Base-by-base conservation (phyloP, 23 tunicate genomes). In the Styela clava region DNA sequence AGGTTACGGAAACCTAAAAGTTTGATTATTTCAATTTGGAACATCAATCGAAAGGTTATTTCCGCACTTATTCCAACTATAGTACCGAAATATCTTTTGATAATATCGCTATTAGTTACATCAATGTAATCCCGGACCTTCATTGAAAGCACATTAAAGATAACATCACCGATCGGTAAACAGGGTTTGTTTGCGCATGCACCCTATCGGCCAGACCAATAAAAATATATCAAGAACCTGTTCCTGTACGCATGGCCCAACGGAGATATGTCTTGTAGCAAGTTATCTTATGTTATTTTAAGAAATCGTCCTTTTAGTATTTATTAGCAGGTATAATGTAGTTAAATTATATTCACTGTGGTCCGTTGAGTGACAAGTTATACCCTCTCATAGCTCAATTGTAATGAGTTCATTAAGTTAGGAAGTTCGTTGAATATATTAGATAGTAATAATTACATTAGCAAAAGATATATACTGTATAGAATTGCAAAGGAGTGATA, bases 121-220 rank as follows among this genome's bases (percentile, higher is more conserved):
- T 44, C 56, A 44, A 44, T 12, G 12, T 12, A 12, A 44, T 44
- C 7, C 56, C 12, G 56, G 12, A 44, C 56, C 56, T 44, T 7
- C 12, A 12, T 44, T 44, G 7, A 44, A 44, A 7, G 56, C 7
- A 12, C 56, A 44, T 44, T 44, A 44, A 44, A 44, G 56, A 44
- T 44, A 7, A 12, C 56, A 12, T 44, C 56, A 44, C 12, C 56
- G 56, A 5, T 44, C 7, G 9, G 56, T 44, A 44, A 44, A 44
- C 56, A 67, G 23, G 31, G n/a, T 67, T 67, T 67, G 71, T 67
- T 67, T 67, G 24, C 71, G 71, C 31, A 67, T 29, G 71, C 71
- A 29, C 31, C 31, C 31, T 67, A 19, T 22, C 30, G 31, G n/a
- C 22, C 16, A 67, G 71, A 67, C 71, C 24, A 67, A 67, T 67